Percentiles rank a stretch among this genome's conserved stretches.
phyloP scores from a whole-genome alignment of 2,888 invertebrate genomes.

The Hetaerina titia region DNA sequence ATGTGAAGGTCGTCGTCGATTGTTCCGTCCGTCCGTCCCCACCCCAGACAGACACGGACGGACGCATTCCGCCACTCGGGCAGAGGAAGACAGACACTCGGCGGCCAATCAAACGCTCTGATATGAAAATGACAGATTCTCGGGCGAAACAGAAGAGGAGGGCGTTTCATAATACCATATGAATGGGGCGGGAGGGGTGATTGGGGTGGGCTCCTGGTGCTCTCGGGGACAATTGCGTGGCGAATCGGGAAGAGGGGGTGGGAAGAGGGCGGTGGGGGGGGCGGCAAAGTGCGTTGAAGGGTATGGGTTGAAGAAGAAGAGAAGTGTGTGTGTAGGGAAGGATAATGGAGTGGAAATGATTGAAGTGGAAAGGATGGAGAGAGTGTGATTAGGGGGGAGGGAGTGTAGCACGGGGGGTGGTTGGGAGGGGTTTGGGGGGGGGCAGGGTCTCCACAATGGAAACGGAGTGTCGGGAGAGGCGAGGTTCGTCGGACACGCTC shows the following conservation, averaged over 20 bases:
- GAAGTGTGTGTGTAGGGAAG: neutral
- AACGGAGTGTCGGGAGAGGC: neutral
- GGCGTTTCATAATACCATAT: neutral
- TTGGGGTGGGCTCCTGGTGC: neutral
- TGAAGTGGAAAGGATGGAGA: conserved; percentile 56
- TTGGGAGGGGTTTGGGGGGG: neutral
- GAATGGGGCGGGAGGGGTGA: neutral
- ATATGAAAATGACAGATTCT: conserved; percentile 35
- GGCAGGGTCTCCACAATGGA: neutral
- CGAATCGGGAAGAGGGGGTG: neutral
- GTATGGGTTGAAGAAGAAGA: neutral
- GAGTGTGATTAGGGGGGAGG: conserved; percentile 40
- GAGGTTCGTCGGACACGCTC: conserved; percentile 30
- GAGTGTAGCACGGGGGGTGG: neutral
- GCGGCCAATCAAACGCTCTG: neutral
- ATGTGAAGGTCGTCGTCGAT: no score
- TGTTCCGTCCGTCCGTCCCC: no score
- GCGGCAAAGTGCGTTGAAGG: neutral
- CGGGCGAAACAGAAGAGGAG: conserved; percentile 40
- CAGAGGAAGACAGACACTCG: neutral
- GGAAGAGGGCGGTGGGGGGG: neutral
- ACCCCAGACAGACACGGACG: no score
- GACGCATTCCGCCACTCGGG: neutral
- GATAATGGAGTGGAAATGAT: conserved; percentile 67
- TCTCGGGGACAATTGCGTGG: neutral